A percentile compares a stretch with the other conserved stretches of the same genome.
phyloP scores from a whole-genome alignment of 2,113 vertebrate species.

The Macrotus californicus region DNA sequence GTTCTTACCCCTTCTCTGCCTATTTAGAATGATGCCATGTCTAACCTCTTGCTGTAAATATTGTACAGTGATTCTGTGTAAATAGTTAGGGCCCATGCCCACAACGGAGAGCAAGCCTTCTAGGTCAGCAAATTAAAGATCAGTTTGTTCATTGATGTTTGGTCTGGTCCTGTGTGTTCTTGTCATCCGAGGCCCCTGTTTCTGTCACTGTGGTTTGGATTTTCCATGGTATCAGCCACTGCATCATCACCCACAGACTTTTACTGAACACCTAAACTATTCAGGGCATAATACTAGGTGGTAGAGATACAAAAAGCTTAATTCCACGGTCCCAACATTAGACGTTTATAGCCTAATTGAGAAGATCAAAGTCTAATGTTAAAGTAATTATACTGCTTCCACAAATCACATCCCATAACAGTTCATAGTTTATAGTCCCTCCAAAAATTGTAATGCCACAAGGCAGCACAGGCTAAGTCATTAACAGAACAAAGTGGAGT shows the following conservation, averaged over 20 bases:
- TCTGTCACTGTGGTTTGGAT: neutral
- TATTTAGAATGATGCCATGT: neutral
- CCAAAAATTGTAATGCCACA: neutral
- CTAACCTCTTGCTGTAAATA: constrained; percentile 59
- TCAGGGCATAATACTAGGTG: neutral
- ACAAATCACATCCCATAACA: neutral
- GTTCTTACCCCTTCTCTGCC: neutral
- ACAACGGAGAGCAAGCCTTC: constrained; percentile 4
- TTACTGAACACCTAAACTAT: neutral
- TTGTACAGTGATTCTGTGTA: constrained; percentile 43
- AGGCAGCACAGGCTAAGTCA: neutral
- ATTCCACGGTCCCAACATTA: neutral
- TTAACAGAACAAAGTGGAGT: neutral
- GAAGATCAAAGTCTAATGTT: neutral
- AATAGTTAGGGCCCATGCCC: neutral
- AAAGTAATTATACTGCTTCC: neutral
- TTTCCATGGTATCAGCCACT: neutral
- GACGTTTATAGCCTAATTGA: neutral
- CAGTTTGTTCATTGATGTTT: constrained; percentile 24
- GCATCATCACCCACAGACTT: neutral
- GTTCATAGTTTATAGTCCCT: neutral
- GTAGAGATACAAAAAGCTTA: neutral
- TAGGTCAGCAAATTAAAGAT: constrained; percentile 62
- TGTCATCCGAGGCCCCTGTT: neutral
- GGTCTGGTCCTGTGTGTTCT: constrained; percentile 34